Conservation (phyloP, 2,888 invertebrate species). For the Trissolcus japonicus region DNA sequence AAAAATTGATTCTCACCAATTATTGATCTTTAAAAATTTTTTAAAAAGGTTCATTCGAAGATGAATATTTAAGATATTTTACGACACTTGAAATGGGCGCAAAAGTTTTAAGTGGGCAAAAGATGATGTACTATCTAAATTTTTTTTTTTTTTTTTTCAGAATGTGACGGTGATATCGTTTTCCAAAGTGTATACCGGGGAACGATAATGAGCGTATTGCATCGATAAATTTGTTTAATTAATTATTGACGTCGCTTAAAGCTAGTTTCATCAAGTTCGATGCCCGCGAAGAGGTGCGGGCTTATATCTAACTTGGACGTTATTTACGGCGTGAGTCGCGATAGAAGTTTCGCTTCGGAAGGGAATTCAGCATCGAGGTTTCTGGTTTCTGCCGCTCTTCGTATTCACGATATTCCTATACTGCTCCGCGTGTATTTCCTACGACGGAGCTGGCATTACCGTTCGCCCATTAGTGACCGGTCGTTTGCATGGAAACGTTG, state of each 20-base stretch:
- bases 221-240: constrained; percentile 72
- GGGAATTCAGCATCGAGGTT: constrained; percentile 48
- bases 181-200: constrained; percentile 65
- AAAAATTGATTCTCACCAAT: too few relatives aligned
- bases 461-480: constrained; percentile 57
- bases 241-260: constrained; percentile 70
- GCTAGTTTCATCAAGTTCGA: constrained; percentile 67
- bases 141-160: too few relatives aligned
- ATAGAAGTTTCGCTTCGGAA: constrained; percentile 61
- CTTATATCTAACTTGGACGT: constrained; percentile 62
- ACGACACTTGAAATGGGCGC: too few relatives aligned
- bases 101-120: constrained; percentile 1
- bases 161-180: constrained; percentile 61
- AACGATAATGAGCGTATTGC: constrained; percentile 66
- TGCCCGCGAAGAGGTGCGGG: constrained; percentile 59
- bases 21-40: too few relatives aligned
- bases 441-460: constrained; percentile 54
- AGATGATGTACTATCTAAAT: constrained; percentile 61
- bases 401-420: constrained; percentile 45
- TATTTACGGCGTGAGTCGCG: constrained; percentile 63
- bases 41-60: too few relatives aligned
- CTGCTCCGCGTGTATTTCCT: constrained; percentile 41
- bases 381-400: constrained; percentile 57
- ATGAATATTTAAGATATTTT: too few relatives aligned
- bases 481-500: constrained; percentile 59